phyloP scores from a whole-genome alignment of 2,113 vertebrate genomes.

The Verasper variegatus region DNA sequence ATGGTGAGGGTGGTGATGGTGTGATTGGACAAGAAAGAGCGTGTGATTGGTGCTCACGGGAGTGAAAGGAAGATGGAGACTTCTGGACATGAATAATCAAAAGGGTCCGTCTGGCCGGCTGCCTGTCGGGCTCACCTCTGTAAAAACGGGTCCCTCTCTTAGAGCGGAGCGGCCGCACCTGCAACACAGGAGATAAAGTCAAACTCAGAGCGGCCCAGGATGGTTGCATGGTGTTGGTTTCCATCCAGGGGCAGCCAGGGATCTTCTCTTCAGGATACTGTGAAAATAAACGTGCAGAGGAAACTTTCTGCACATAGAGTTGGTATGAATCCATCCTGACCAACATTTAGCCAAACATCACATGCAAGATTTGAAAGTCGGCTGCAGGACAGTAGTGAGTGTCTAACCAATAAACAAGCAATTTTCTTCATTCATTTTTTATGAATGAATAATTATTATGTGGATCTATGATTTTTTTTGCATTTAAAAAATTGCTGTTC shows the following conservation, averaged over 20 bases:
- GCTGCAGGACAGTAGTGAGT: not conserved
- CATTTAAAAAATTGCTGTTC: not conserved
- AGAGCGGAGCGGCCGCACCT: constrained; percentile 67
- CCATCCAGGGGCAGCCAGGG: not conserved
- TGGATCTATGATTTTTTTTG: not conserved
- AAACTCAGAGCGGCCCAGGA: constrained; percentile 7
- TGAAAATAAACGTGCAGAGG: constrained; percentile 20
- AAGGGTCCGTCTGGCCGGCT: constrained; percentile 68
- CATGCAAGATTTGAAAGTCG: not conserved
- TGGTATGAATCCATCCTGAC: not conserved
- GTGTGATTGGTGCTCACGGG: constrained; percentile 66
- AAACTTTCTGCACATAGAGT: not conserved
- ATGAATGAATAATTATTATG: too few relatives aligned
- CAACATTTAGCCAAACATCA: not conserved
- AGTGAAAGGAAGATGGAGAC: constrained; percentile 70
- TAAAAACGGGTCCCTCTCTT: constrained; percentile 79
- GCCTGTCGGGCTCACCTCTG: constrained; percentile 75
- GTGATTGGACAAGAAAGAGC: constrained; percentile 35
- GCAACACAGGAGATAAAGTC: constrained; percentile 12
- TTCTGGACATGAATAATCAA: constrained; percentile 75
- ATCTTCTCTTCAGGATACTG: not conserved
- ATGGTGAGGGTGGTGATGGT: constrained; percentile 27
- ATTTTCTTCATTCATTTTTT: too few relatives aligned
- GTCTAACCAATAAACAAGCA: too few relatives aligned
- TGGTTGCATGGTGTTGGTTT: constrained; percentile 4